Conservation (phyloP, 1,140 invertebrate genomes). For the Papilio aristodemus region DNA sequence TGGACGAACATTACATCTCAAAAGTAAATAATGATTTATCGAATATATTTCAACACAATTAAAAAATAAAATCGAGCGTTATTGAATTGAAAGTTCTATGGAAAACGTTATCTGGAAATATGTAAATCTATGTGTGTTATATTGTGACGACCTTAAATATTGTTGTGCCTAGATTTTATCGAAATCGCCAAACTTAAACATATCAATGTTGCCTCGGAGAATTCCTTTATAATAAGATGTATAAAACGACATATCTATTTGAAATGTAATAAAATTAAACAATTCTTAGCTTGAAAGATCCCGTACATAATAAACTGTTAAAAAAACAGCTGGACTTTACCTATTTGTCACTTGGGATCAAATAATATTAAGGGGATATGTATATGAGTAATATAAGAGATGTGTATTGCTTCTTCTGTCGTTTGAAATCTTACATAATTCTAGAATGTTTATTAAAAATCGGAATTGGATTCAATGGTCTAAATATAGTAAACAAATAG, state of each 20-base stretch:
- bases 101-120: too few relatives aligned
- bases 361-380: slow-evolving; percentile 42
- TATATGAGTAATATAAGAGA: slow-evolving; percentile 30
- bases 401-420: slow-evolving; percentile 4
- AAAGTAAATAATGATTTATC: too few relatives aligned
- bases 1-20: too few relatives aligned
- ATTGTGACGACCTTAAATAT: slow-evolving; percentile 44
- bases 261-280: slow-evolving; percentile 18
- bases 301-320: slow-evolving; percentile 12
- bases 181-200: slow-evolving; percentile 67
- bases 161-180: slow-evolving; percentile 68
- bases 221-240: slow-evolving; percentile 40
- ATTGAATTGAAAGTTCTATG: too few relatives aligned
- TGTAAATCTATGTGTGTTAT: too few relatives aligned
- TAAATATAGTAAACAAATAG: too few relatives aligned
- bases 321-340: slow-evolving; percentile 17
- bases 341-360: slow-evolving; percentile 44
- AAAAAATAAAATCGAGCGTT: too few relatives aligned
- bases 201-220: slow-evolving; percentile 58
- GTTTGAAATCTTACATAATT: background rate
- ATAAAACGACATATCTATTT: slow-evolving; percentile 21
- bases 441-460: background rate
- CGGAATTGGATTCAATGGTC: too few relatives aligned
- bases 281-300: slow-evolving; percentile 13
- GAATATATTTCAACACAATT: too few relatives aligned